Base-by-base conservation (phyloP, 1,140 invertebrate genomes). In the Anoplophora glabripennis region DNA sequence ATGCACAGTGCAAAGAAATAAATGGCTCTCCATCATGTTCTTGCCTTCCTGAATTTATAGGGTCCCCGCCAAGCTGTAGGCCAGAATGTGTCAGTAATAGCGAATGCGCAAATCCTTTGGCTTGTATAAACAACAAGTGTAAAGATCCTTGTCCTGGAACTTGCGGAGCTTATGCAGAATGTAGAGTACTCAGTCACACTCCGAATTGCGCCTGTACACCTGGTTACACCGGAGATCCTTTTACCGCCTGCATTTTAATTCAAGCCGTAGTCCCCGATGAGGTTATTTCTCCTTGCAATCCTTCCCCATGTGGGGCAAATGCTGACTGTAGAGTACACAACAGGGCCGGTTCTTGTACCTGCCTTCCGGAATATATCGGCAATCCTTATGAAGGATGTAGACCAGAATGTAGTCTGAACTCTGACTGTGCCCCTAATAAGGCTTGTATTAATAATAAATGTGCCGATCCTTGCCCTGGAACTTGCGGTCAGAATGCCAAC, bases 51-150 rank as follows among this genome's bases (percentile, higher is more conserved):
- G 86, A 90, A 61, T 93, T 89, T 75, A 83, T 83, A 64, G 91
- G 92, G 46, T 88, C 92, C 79, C 89, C 92, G 8, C 90, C 92
- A 64, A 80, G 88, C 53, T 91, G 90, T 71, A 80, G 87, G 66
- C 89, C 89, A 18, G 89, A 91, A 78, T 92, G 89, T 72, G 83
- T 89, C 15, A 86, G 89, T 73, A 92, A 92, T 69, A 84, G 84
- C 14, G 89, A 92, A 72, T 94, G 91, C 76, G 72, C 83, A 40
- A 80, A 77, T 59, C 82, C 84, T 63, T 85, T 85, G 73, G 87
- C 90, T 46, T 94, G 92, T 72, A 84, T 88, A 15, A 89, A 89
- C 71, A 89, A 89, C 71, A 91, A 90, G 76, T 94, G 91, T 72
- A 80, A 83, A 65, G 84, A 93, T 77, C 90, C 90, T n/a, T 94